Percentiles rank a stretch among this genome's conserved stretches.
Evolutionary conservation across 2,888 invertebrate genomes (phyloP).

Genomic region (Drosophila subsilvestris): DNA sequence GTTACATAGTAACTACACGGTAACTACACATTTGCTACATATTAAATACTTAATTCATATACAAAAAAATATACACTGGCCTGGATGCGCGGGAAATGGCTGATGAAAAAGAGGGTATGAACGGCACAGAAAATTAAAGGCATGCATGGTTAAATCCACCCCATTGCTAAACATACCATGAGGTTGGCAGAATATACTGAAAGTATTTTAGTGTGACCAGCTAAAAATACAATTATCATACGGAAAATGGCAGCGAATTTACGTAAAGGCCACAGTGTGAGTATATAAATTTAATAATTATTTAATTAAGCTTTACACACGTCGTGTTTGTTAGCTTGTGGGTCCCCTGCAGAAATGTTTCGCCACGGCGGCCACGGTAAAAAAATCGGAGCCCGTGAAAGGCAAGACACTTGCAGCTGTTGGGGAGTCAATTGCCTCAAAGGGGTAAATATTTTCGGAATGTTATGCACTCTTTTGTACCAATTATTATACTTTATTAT

Average conservation of each 20-base stretch:
- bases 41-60: too few species aligned
- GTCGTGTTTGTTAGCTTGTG: slow-evolving; percentile 26
- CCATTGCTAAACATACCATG: too few species aligned
- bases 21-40: too few species aligned
- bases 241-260: slow-evolving; percentile 66
- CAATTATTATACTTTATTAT: slow-evolving; percentile 61
- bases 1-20: too few species aligned
- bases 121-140: too few species aligned
- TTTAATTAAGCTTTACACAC: background rate
- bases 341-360: slow-evolving; percentile 57
- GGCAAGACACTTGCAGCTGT: slow-evolving; percentile 85
- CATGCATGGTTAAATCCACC: too few species aligned
- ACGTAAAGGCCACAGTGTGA: slow-evolving; percentile 69
- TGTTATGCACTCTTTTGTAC: background rate
- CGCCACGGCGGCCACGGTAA: slow-evolving; percentile 76
- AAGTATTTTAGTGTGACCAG: slow-evolving; percentile 7
- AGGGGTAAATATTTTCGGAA: slow-evolving; percentile 85
- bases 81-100: too few species aligned
- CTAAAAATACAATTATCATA: slow-evolving; percentile 9
- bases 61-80: too few species aligned
- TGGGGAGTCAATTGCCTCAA: slow-evolving; percentile 88
- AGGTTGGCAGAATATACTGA: too few species aligned
- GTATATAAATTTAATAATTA: slow-evolving; percentile 21
- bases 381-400: slow-evolving; percentile 83
- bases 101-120: too few species aligned